Conservation (phyloP, 2,113 vertebrate species). For the Epinephelus fuscoguttatus region DNA sequence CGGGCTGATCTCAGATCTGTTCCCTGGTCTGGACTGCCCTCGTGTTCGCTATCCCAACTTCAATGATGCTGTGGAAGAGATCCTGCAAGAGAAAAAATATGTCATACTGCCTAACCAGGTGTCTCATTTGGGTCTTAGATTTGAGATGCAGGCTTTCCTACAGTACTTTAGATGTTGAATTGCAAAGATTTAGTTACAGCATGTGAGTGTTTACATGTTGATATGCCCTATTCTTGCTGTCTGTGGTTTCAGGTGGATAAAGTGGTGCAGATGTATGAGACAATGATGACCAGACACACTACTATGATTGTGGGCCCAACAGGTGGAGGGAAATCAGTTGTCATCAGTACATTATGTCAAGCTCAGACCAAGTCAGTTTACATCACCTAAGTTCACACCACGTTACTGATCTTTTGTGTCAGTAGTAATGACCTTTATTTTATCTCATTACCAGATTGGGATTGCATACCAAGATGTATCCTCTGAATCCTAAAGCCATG, state of each 20-base stretch:
- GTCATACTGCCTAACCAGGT: slow-evolving; percentile 91
- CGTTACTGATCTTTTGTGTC: background rate
- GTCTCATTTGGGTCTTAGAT: background rate
- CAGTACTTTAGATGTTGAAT: background rate
- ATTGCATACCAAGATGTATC: slow-evolving; percentile 90
- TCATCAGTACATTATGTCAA: slow-evolving; percentile 93
- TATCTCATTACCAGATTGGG: slow-evolving; percentile 85
- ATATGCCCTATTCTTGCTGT: background rate
- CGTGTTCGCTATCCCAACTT: slow-evolving; percentile 93
- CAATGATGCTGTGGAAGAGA: slow-evolving; percentile 91
- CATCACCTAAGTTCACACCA: background rate
- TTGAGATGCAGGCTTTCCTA: background rate
- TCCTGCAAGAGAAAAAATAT: slow-evolving; percentile 88
- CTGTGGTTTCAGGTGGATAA: slow-evolving; percentile 91
- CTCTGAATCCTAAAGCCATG: slow-evolving; percentile 95
- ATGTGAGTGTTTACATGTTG: background rate
- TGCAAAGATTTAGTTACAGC: background rate
- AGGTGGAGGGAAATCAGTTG: slow-evolving; percentile 96
- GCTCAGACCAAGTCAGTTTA: slow-evolving; percentile 92
- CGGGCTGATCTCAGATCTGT: slow-evolving; percentile 94
- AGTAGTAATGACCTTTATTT: slow-evolving; percentile 8
- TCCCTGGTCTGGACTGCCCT: slow-evolving; percentile 95
- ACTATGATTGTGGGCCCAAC: slow-evolving; percentile 98
- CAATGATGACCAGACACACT: slow-evolving; percentile 97
- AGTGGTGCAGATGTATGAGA: slow-evolving; percentile 98